Evolutionary conservation across 2,888 invertebrate genomes (phyloP).

Genomic region (Osmoderma eremita): DNA sequence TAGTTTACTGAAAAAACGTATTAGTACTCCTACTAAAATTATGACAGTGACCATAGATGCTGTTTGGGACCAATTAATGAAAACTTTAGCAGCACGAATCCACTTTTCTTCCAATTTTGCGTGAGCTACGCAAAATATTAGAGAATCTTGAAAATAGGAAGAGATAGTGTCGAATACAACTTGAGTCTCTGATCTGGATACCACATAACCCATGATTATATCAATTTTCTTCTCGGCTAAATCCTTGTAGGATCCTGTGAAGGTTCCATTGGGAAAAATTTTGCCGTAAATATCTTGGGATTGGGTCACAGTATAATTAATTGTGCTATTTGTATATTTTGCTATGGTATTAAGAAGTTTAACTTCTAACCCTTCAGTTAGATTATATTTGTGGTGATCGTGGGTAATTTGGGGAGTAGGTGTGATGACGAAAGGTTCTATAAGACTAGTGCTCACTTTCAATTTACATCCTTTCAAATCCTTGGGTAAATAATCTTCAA

Average conservation of each 20-base stretch:
- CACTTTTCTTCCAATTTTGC: constrained; percentile 51
- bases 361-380: constrained; percentile 53
- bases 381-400: constrained; percentile 26
- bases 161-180: constrained; percentile 54
- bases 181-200: constrained; percentile 52
- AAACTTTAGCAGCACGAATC: constrained; percentile 48
- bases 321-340: constrained; percentile 51
- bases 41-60: no score
- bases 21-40: no score
- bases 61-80: constrained; percentile 40
- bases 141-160: constrained; percentile 56
- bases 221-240: constrained; percentile 53
- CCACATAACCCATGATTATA: constrained; percentile 57
- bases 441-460: constrained; percentile 54
- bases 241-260: constrained; percentile 52
- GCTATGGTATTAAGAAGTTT: constrained; percentile 52
- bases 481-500: constrained; percentile 54
- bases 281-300: constrained; percentile 50
- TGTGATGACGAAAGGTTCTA: constrained; percentile 55
- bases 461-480: constrained; percentile 56
- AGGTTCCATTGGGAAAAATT: constrained; percentile 50
- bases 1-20: constrained; percentile 1
- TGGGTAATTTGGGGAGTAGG: constrained; percentile 43
- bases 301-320: constrained; percentile 48
- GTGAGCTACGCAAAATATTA: constrained; percentile 59